Evolutionary conservation across 2,888 invertebrate genomes (phyloP).

Genomic region (Aphodius granarius): DNA sequence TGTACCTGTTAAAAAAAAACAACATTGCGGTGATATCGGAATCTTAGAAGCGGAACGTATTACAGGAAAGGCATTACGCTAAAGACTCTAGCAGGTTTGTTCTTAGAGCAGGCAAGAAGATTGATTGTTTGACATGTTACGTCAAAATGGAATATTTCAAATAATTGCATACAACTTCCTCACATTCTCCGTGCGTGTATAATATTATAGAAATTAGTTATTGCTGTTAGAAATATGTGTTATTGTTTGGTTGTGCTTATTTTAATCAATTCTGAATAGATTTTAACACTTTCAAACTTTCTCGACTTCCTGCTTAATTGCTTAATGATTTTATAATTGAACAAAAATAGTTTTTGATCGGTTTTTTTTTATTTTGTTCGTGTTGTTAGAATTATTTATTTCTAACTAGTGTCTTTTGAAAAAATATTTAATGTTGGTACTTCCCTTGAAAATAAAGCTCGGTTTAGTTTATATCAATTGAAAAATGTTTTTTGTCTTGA

Average conservation of each 20-base stretch:
- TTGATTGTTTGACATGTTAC: background rate
- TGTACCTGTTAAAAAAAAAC: background rate
- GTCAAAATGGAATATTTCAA: background rate
- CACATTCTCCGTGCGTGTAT: background rate
- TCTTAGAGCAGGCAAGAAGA: background rate
- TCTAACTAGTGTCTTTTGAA: no score
- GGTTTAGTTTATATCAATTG: no score
- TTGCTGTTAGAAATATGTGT: background rate
- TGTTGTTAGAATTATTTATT: no score
- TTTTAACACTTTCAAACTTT: no score
- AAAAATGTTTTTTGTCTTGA: no score
- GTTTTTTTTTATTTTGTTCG: no score
- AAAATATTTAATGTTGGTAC: no score
- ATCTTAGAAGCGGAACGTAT: background rate
- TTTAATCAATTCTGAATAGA: no score
- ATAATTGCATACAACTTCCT: background rate
- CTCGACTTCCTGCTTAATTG: no score
- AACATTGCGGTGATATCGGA: background rate
- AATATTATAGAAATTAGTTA: background rate
- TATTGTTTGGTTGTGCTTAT: background rate
- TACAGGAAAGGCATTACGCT: background rate
- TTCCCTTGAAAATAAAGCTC: no score
- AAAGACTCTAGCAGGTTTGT: background rate
- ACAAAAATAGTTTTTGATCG: no score
- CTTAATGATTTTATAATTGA: no score